Evolutionary conservation across 2,113 vertebrate genomes (phyloP).

Genomic region (Pyrgilauda ruficollis): DNA sequence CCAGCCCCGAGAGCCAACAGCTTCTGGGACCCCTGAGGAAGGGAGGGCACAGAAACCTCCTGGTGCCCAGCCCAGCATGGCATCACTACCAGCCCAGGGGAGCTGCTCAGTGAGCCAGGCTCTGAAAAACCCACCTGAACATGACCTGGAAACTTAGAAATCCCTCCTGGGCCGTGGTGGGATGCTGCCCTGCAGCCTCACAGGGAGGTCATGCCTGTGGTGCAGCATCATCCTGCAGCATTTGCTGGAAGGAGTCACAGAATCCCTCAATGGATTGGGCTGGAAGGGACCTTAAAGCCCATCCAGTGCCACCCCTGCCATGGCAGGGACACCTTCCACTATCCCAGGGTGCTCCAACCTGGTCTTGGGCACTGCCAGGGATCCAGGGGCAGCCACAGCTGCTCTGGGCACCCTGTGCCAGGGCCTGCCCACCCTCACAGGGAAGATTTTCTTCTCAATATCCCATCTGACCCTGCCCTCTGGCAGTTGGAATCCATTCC

Average conservation of each 20-base stretch:
- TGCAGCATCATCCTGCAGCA: not conserved
- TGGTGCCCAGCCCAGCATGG: not conserved
- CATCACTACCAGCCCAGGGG: not conserved
- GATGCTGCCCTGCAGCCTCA: fast-evolving
- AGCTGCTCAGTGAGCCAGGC: not conserved
- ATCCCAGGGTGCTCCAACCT: fast-evolving
- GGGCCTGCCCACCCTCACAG: fast-evolving
- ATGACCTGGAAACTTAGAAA: not conserved
- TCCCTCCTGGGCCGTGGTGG: not conserved
- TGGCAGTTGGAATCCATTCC: not conserved
- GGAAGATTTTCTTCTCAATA: not conserved
- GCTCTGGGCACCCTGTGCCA: not conserved
- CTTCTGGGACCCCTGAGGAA: not conserved
- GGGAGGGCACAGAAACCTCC: not conserved
- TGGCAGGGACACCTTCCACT: not conserved
- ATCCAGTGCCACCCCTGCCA: not conserved
- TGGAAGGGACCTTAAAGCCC: not conserved
- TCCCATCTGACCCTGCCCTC: fast-evolving
- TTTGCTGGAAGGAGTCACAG: not conserved
- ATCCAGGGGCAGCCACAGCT: not conserved
- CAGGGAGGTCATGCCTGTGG: not conserved
- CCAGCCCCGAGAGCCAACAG: not conserved
- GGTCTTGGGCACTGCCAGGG: not conserved
- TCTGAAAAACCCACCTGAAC: not conserved
- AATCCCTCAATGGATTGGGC: not conserved